These are phyloP conservation scores for Tanaodytes sp. DNA, from an alignment of 2,888 invertebrate genomes.

Conservation along the genomic window DNA sequence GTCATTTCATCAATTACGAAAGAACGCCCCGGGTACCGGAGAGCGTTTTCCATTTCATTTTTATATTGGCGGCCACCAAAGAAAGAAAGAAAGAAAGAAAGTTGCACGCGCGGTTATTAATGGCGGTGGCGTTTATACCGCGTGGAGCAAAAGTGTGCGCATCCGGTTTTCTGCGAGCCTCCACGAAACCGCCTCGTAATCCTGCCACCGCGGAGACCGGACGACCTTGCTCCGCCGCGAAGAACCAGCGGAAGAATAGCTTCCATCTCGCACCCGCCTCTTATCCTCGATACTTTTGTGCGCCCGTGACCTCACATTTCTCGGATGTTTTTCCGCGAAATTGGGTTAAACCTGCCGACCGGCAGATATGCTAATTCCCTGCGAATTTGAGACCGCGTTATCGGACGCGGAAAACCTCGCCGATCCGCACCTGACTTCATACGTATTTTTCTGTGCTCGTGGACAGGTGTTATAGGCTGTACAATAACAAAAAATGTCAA, in stretches of 20 bases:
- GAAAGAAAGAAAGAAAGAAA: constrained; percentile 54
- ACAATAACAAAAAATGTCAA: too few species aligned
- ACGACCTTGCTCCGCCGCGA: constrained; percentile 60
- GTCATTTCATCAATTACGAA: constrained; percentile 62
- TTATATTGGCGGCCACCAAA: constrained; percentile 19
- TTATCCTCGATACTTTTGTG: constrained; percentile 23
- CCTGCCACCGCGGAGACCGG: constrained; percentile 58
- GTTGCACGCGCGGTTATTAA: constrained; percentile 63
- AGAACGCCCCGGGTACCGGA: constrained; percentile 42
- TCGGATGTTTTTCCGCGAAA: constrained; percentile 40
- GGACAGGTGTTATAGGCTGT: too few species aligned
- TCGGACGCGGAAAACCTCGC: too few species aligned
- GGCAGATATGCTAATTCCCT: too few species aligned
- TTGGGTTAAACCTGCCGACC: constrained; percentile 49
- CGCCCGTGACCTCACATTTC: constrained; percentile 18
- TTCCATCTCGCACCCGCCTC: constrained; percentile 21
- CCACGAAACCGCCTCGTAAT: constrained; percentile 58
- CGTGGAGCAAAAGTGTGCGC: constrained; percentile 59
- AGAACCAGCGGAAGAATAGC: constrained; percentile 47
- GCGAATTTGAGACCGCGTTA: too few species aligned
- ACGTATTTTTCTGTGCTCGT: too few species aligned
- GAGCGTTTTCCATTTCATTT: constrained; percentile 29
- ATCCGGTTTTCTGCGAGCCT: constrained; percentile 62
- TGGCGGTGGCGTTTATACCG: constrained; percentile 58
- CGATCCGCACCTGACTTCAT: too few species aligned